Evolutionary conservation across 2,888 invertebrate genomes (phyloP).

Genomic region (Anticlea derivata): DNA sequence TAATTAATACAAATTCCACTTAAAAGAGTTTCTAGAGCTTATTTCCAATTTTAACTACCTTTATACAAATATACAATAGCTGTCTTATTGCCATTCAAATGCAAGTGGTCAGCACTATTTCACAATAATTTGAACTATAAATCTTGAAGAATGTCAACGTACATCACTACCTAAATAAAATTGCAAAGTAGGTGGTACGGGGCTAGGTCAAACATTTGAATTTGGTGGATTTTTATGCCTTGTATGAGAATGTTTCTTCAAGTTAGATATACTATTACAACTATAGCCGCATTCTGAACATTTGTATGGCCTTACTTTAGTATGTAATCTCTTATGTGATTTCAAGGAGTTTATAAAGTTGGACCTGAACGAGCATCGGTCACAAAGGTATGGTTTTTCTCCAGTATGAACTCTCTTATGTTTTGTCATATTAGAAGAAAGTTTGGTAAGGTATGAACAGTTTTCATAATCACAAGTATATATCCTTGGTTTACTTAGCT

Average conservation of each 20-base stretch:
- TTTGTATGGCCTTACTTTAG: constrained; percentile 65
- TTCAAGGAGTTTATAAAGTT: constrained; percentile 76
- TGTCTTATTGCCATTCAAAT: too few relatives aligned
- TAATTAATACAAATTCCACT: too few relatives aligned
- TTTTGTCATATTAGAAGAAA: constrained; percentile 73
- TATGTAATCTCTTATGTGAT: constrained; percentile 72
- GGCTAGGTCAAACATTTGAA: background rate
- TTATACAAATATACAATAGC: too few relatives aligned
- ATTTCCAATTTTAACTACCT: too few relatives aligned
- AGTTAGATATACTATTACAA: constrained; percentile 77
- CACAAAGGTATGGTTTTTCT: constrained; percentile 75
- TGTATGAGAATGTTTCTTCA: constrained; percentile 65
- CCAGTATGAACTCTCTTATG: constrained; percentile 72
- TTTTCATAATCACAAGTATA: constrained; percentile 76
- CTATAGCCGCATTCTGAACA: constrained; percentile 68
- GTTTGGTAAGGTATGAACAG: constrained; percentile 81
- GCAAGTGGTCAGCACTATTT: too few relatives aligned
- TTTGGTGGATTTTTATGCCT: constrained; percentile 29
- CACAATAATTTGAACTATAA: too few relatives aligned
- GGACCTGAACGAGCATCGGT: constrained; percentile 72
- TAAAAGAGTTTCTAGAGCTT: too few relatives aligned
- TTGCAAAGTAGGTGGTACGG: too few relatives aligned
- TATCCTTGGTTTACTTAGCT: constrained; percentile 71
- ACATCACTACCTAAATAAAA: too few relatives aligned
- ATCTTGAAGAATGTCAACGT: too few relatives aligned